Percentiles rank a stretch among this genome's conserved stretches.
These are phyloP conservation scores for Ploceus nigricollis DNA, from an alignment of 2,113 vertebrate genomes.

Conservation along the genomic window DNA sequence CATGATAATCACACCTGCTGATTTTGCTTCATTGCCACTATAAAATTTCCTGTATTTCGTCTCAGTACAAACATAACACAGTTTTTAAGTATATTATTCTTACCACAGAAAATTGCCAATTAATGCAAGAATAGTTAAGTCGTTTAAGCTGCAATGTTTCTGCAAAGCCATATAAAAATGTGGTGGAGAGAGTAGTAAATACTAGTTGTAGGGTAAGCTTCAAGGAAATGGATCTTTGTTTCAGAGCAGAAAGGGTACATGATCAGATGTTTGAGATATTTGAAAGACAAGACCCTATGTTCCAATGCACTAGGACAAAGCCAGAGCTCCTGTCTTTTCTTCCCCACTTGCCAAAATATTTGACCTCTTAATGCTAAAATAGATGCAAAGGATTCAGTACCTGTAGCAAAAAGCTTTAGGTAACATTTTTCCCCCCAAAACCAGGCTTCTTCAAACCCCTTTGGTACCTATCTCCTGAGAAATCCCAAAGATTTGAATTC, in stretches of 20 bases:
- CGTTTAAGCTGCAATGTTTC: background rate
- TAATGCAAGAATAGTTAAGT: constrained; percentile 22
- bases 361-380: background rate
- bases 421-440: background rate
- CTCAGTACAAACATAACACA: constrained; percentile 17
- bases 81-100: constrained; percentile 42
- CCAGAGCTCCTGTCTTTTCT: background rate
- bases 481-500: constrained; percentile 22
- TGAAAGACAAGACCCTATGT: background rate
- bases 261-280: background rate
- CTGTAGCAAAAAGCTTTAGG: background rate
- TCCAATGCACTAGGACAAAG: background rate
- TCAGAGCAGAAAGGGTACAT: background rate
- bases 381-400: background rate
- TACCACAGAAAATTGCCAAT: constrained; percentile 52
- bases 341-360: background rate
- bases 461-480: background rate
- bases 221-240: background rate
- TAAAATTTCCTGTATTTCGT: constrained; percentile 4
- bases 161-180: background rate
- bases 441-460: background rate
- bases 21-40: constrained; percentile 16
- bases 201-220: background rate
- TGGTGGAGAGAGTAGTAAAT: background rate
- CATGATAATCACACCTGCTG: constrained; percentile 60